Base-by-base conservation (phyloP, 2,888 invertebrate genomes). In the Campaea margaritaria region DNA sequence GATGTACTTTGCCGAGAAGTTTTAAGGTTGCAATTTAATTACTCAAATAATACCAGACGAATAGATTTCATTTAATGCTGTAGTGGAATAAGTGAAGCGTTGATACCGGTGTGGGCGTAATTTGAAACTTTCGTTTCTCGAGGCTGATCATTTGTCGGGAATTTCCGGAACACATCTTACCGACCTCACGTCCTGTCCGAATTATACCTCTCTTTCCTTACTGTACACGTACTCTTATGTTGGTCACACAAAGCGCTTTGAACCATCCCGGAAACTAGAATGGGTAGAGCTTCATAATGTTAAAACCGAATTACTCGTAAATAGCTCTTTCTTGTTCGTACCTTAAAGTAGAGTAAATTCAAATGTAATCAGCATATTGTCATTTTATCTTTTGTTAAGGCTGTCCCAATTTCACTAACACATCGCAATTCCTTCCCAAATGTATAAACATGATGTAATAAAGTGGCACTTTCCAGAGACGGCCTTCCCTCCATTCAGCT, bases 91-190 rank as follows among this genome's bases (percentile, higher is more conserved):
- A 74, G 73, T 70, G 65, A 69, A 73, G 62, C 69, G 69, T 67
- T 68, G 44, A 67, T 74, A 70, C 61, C 56, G 72, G 13, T 31
- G 7, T 10, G 21, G 12, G 5, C 76, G 77, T 81, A 80, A 83
- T 83, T 83, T 79, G 76, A 75, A 83, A 81, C 76, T 81, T 83
- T 79, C 65, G 60, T 70, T 44, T 50, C 68, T 70, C 70, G 71
- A 68, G 74, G 65, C 73, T 72, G 76, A 79, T 79, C 77, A 81
- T 83, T 85, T 83, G 80, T 82, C 78, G 73, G 76, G 70, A 75
- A 79, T 81, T 79, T 81, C 76, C 76, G 72, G 77, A 73, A 76
- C 75, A 71, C 69, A 73, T 76, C 74, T 74, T 67, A 58, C 64
- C 68, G 69, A 75, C 77, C 76, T 69, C 71, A 71, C 69, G 65